Conservation (phyloP, 2,797 vertebrate species). For the Hippopotamyrus pictus region DNA sequence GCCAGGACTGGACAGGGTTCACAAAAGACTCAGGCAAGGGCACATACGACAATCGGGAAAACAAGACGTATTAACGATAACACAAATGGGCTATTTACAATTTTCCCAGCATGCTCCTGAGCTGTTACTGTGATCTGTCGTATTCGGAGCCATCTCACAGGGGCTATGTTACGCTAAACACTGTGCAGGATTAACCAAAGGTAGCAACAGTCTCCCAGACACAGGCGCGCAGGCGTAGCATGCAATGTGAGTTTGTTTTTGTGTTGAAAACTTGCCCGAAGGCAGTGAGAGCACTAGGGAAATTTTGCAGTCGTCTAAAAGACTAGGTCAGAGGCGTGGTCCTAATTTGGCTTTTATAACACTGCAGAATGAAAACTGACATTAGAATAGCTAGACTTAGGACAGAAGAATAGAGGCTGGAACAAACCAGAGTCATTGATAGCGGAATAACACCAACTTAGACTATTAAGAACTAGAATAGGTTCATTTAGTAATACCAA, state of each 20-base stretch:
- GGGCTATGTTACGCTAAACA: not conserved
- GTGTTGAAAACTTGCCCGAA: not conserved
- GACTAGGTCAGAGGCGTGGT: not conserved
- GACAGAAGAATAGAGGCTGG: not conserved
- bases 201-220: not conserved
- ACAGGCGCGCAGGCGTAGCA: not conserved
- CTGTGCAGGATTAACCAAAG: not conserved
- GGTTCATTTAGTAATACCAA: not conserved
- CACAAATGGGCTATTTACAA: not conserved
- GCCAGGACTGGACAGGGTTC: not conserved
- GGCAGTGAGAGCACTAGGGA: not conserved
- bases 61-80: not conserved
- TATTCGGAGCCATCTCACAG: not conserved
- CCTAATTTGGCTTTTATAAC: not conserved
- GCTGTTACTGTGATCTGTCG: not conserved
- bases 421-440: not conserved
- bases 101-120: not conserved
- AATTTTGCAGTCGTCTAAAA: not conserved
- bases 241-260: not conserved
- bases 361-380: not conserved
- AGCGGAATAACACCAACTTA: not conserved
- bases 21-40: not conserved
- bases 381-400: not conserved
- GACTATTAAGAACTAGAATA: not conserved
- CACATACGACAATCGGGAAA: not conserved